Base-by-base conservation (phyloP, 1,140 invertebrate genomes). In the Catajapyx aquilonaris region DNA sequence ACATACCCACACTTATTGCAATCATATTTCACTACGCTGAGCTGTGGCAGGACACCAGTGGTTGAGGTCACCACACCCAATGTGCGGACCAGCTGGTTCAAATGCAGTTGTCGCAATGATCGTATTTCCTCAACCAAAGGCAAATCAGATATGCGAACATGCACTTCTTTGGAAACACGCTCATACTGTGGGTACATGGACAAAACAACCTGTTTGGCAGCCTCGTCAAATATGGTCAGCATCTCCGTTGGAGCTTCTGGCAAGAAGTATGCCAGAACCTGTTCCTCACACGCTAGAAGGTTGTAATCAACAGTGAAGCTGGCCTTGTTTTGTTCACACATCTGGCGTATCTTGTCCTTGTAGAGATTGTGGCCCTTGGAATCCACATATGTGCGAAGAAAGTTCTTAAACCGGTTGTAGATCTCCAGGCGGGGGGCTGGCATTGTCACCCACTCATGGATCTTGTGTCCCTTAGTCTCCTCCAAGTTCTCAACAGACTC, bases 401-500 rank as follows among this genome's bases (percentile, higher is more conserved):
- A 96, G 48, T 86, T 91, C 54, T 90, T 91, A 51, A 97, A 98
- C 20, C 93, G 70, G 59, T 97, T 94, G 32, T 81, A 76, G 49
- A 98, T 95, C 66, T 98, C 94, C 9, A 81, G 91, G 33, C 78
- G 66, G 1, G 93, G 88, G n/a, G 83, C 91, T 33, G 93, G 59
- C 81, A 95, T 88, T 35, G 76, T 71, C 1, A 97, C 88, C 88
- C 94, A 97, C 50, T 98, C 91, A 46, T 84, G 76, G 0, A 87
- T 75, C 2, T 76, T 69, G 49, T 93, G 74, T 4, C 86, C 86
- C 55, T 90, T 88, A 0, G 79, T 84, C 50, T 98, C 93, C 58
- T 98, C 93, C 5, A 99, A 60, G 60, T 97, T 97, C 53, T 98
- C 93, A 47, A 97, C 93, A 25, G 86, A 91, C 61, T 97, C 91